Conservation (phyloP, 2,888 invertebrate species). For the Salpingus planirostris region DNA sequence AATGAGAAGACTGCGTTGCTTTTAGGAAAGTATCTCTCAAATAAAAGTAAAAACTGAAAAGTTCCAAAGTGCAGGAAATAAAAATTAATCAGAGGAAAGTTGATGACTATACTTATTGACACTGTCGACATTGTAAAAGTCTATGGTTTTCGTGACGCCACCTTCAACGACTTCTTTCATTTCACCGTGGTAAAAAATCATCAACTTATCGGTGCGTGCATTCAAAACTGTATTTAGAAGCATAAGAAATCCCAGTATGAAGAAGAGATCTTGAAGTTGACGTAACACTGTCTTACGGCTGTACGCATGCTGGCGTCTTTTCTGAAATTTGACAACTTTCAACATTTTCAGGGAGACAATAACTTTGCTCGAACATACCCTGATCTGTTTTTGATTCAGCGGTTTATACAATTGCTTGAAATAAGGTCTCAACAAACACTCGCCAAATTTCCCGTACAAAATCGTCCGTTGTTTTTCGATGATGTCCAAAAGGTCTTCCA, state of each 20-base stretch:
- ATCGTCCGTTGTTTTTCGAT: conserved; percentile 19
- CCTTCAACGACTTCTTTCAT: conserved; percentile 19
- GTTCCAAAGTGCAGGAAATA: neutral
- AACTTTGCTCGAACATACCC: neutral
- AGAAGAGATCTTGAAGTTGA: conserved; percentile 25
- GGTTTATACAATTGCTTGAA: conserved; percentile 19
- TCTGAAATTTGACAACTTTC: too few species aligned
- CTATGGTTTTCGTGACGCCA: conserved; percentile 6
- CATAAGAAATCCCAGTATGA: conserved; percentile 22
- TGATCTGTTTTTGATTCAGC: neutral
- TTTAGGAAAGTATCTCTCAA: too few species aligned
- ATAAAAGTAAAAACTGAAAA: too few species aligned
- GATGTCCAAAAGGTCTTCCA: neutral
- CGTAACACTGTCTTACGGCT: too few species aligned
- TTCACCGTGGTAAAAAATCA: conserved; percentile 18
- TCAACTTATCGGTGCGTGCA: conserved; percentile 20
- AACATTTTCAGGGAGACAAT: too few species aligned
- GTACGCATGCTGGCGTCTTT: too few species aligned
- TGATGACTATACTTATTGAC: too few species aligned
- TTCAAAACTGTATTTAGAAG: conserved; percentile 22
- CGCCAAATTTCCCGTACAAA: conserved; percentile 21
- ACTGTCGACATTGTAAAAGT: too few species aligned
- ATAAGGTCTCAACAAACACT: conserved; percentile 19
- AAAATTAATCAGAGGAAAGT: too few species aligned
- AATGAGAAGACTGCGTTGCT: too few species aligned